Evolutionary conservation across 2,797 vertebrate genomes (phyloP).

Genomic region (Sebastes taczanowskii): DNA sequence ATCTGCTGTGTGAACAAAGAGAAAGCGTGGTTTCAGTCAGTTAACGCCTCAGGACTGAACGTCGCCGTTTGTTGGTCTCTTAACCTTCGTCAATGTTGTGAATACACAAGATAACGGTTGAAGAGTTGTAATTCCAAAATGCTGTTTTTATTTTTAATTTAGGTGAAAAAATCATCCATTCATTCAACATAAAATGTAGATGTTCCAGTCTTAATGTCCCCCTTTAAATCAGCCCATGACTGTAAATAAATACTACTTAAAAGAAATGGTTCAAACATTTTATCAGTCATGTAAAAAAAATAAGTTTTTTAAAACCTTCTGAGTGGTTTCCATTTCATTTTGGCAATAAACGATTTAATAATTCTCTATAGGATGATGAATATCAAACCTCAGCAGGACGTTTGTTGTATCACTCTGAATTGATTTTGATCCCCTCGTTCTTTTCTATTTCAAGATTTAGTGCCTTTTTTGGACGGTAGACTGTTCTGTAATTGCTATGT

Average conservation of each 20-base stretch:
- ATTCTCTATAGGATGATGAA: constrained; percentile 68
- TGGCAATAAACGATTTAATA: constrained; percentile 66
- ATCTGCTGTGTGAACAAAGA: neutral
- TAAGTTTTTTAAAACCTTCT: neutral
- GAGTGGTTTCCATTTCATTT: constrained; percentile 40
- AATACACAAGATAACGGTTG: constrained; percentile 49
- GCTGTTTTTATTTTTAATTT: constrained; percentile 8
- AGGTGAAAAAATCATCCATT: neutral
- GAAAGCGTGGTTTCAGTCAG: neutral
- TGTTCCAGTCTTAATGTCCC: constrained; percentile 29
- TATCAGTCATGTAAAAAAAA: constrained; percentile 13
- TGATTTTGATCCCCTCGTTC: constrained; percentile 68
- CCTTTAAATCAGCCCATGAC: constrained; percentile 21
- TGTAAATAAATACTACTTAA: constrained; percentile 32
- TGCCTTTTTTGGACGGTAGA: constrained; percentile 99
- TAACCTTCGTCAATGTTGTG: constrained; percentile 60
- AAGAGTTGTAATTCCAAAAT: constrained; percentile 27
- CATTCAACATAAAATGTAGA: constrained; percentile 12
- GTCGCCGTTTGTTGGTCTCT: constrained; percentile 9
- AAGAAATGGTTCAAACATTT: neutral
- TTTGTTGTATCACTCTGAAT: constrained; percentile 79
- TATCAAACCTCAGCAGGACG: constrained; percentile 69
- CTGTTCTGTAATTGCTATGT: constrained; percentile 98
- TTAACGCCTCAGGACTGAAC: constrained; percentile 8
- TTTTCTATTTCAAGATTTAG: constrained; percentile 97